These are phyloP conservation scores for Barnardius zonarius DNA, from an alignment of 2,113 vertebrate genomes.

Conservation along the genomic window DNA sequence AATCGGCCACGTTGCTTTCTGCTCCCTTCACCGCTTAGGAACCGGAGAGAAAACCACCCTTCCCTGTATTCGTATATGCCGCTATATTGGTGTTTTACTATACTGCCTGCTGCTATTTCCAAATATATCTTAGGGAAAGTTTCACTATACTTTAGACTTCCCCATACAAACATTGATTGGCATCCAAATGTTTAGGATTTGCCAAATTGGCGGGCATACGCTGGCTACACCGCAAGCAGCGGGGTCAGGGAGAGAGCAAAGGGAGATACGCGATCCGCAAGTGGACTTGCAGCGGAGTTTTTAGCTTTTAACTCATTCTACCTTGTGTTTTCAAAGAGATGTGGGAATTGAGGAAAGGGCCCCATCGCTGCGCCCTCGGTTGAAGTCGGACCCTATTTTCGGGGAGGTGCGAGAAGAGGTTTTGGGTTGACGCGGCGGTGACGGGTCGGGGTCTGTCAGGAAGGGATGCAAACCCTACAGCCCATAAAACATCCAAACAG, in stretches of 20 bases:
- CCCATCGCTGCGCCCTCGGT: background rate
- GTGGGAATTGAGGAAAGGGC: background rate
- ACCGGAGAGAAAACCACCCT: background rate
- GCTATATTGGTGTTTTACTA: slow-evolving; percentile 29
- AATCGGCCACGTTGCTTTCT: background rate
- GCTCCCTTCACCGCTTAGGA: background rate
- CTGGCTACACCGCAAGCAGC: slow-evolving; percentile 70
- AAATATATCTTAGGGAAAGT: slow-evolving; percentile 58
- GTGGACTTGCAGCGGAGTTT: slow-evolving; percentile 9
- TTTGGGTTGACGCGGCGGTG: background rate
- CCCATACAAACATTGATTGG: slow-evolving; percentile 75
- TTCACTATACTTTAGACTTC: slow-evolving; percentile 69
- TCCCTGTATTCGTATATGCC: slow-evolving; percentile 2
- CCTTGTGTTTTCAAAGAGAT: background rate
- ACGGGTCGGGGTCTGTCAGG: rapidly evolving
- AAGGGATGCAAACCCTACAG: background rate
- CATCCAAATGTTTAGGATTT: slow-evolving; percentile 75
- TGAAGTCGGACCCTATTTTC: background rate
- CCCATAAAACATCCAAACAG: background rate
- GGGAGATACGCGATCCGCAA: slow-evolving; percentile 61
- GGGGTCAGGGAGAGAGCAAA: slow-evolving; percentile 73
- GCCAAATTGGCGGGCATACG: slow-evolving; percentile 74
- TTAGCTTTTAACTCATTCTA: background rate
- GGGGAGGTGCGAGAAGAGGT: background rate
- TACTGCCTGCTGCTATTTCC: slow-evolving; percentile 40